A percentile compares a stretch with the other conserved stretches of the same genome.
Evolutionary conservation across 2,113 vertebrate genomes (phyloP).

Genomic region (Podarcis muralis): DNA sequence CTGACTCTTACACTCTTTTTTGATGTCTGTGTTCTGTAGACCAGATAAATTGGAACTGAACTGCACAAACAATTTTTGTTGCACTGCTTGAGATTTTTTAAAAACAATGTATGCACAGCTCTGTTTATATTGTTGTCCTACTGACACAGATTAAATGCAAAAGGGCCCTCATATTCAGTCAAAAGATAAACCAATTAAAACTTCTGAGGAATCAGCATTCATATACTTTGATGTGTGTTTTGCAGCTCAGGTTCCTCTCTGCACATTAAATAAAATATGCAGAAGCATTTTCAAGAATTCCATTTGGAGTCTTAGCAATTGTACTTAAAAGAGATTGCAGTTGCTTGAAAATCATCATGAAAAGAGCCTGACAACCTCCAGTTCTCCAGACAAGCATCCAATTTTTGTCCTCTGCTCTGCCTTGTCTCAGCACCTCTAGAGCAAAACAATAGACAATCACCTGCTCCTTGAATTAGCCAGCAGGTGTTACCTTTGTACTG

Average conservation of each 20-base stretch:
- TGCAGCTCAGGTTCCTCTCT: background rate
- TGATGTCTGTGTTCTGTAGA: background rate
- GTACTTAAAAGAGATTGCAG: background rate
- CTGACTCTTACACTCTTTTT: too few species aligned
- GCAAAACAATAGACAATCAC: constrained; percentile 28
- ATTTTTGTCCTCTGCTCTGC: background rate
- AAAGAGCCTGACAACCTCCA: constrained; percentile 28
- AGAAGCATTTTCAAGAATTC: background rate
- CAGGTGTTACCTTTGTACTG: constrained; percentile 30
- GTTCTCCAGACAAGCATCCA: background rate
- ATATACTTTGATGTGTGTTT: background rate
- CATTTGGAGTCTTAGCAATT: background rate
- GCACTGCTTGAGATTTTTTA: background rate
- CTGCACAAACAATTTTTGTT: background rate
- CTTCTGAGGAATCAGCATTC: background rate
- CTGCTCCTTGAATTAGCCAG: constrained; percentile 10
- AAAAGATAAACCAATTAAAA: constrained; percentile 5
- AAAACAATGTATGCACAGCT: background rate
- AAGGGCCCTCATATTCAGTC: background rate
- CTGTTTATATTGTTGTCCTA: background rate
- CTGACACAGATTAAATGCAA: background rate
- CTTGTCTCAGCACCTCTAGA: background rate
- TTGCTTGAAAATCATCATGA: constrained; percentile 27
- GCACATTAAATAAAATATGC: background rate
- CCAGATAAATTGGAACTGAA: background rate